These are phyloP conservation scores for Manis crassicaudata DNA, from an alignment of 2,797 vertebrate genomes.

Conservation along the genomic window DNA sequence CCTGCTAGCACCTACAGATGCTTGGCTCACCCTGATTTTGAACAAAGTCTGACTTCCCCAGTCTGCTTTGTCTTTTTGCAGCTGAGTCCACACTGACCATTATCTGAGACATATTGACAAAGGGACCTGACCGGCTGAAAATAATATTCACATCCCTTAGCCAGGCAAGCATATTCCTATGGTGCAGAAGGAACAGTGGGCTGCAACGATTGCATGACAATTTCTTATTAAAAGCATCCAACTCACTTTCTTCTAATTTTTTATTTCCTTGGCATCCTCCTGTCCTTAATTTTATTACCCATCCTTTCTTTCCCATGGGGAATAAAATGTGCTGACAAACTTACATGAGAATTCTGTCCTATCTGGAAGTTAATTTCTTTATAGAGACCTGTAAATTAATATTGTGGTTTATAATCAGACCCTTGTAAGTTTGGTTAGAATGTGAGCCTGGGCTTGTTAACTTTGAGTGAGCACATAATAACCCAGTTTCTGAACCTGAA, in stretches of 20 bases:
- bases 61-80: not conserved
- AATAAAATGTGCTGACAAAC: slow-evolving; percentile 54
- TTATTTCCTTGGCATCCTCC: slow-evolving; percentile 35
- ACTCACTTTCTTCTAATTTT: slow-evolving; percentile 41
- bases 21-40: not conserved
- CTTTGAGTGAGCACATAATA: not conserved
- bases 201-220: not conserved
- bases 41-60: not conserved
- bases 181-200: not conserved
- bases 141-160: not conserved
- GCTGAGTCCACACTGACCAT: not conserved
- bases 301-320: slow-evolving; percentile 33
- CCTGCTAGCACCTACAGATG: not conserved
- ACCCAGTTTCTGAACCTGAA: not conserved
- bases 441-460: slow-evolving; percentile 8
- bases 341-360: slow-evolving; percentile 37
- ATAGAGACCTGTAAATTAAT: slow-evolving; percentile 57
- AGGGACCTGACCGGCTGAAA: not conserved
- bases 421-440: slow-evolving; percentile 39
- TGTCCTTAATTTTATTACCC: slow-evolving; percentile 57
- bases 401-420: slow-evolving; percentile 55
- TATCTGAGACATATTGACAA: not conserved
- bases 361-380: slow-evolving; percentile 66
- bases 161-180: not conserved
- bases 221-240: slow-evolving; percentile 41